Evolutionary conservation across 2,797 vertebrate genomes (phyloP).

Genomic region (Picus viridis): DNA sequence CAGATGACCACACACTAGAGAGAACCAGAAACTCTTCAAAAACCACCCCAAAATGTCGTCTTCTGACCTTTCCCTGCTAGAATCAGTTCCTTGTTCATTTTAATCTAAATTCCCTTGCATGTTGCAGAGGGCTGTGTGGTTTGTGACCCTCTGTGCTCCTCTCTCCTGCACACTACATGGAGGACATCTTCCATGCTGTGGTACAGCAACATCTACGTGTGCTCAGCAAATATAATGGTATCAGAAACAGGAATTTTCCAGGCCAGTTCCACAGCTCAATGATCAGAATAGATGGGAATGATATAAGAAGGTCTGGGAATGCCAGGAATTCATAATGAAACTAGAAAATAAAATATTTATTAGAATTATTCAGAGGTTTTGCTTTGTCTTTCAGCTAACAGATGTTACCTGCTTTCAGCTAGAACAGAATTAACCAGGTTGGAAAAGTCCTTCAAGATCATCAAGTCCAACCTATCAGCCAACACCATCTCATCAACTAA

Average conservation of each 20-base stretch:
- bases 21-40: background rate
- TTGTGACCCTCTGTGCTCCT: background rate
- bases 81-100: background rate
- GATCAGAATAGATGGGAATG: background rate
- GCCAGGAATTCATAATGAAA: background rate
- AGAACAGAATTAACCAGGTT: too few species aligned
- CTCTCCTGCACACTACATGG: background rate
- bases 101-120: background rate
- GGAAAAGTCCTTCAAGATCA: too few species aligned
- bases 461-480: too few species aligned
- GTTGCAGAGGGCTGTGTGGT: background rate
- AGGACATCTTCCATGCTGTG: background rate
- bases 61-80: background rate
- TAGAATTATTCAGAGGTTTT: fast-evolving
- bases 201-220: background rate
- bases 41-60: background rate
- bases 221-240: background rate
- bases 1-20: background rate
- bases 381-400: background rate
- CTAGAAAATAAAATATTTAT: background rate
- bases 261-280: background rate
- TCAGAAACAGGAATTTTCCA: background rate
- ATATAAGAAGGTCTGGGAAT: background rate
- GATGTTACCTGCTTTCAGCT: background rate
- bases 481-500: too few species aligned